Base-by-base conservation (phyloP, 2,113 vertebrate genomes). In the Sterna hirundo region DNA sequence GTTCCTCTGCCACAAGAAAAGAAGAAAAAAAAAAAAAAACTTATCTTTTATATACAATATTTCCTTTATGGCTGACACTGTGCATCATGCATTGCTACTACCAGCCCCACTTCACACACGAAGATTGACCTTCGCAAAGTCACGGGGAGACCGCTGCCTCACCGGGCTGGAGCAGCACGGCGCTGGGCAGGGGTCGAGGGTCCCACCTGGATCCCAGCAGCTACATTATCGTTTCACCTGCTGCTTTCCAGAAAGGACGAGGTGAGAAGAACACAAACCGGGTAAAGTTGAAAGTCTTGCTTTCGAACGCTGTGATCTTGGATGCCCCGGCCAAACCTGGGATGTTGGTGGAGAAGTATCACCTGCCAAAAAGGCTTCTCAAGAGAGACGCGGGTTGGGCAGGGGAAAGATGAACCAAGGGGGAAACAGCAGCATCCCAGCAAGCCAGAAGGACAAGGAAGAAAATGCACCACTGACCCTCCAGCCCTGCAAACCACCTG, bases 41-140 rank as follows among this genome's bases (percentile, higher is more conserved):
- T 86, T 90, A 91, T 91, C 98, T 97, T 98, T 98, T 86, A 98
- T 97, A 98, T 84, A 97, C 96, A 97, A 51, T 79, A 88, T 97
- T 97, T 96, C 97, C 97, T 98, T 95, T 96, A 88, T 70, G 96
- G 93, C 84, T 93, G 77, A 36, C 38, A 74, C 96, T 0, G 87
- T 15, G 91, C 90, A 91, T 83, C 90, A 17, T 5, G 69, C 57
- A 11, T 44, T n/a, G 71, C 30, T 40, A 9, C 93, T 11, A 17
- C 95, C 91, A 12, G 93, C 92, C 46, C 76, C 23, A 10, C 97
- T 97, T 94, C 97, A 98, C 92, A 97, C 4, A 22, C 14, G 6
- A 20, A 38, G 2, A 6, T 26, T 75, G 97, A 98, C 98, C 98
- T 98, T 98, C 97, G 70, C 96, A 97, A 98, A 98, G 98, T 97